These are phyloP conservation scores for Gorilla gorilla DNA, from an alignment of 2,113 vertebrate species.

Conservation along the genomic window DNA sequence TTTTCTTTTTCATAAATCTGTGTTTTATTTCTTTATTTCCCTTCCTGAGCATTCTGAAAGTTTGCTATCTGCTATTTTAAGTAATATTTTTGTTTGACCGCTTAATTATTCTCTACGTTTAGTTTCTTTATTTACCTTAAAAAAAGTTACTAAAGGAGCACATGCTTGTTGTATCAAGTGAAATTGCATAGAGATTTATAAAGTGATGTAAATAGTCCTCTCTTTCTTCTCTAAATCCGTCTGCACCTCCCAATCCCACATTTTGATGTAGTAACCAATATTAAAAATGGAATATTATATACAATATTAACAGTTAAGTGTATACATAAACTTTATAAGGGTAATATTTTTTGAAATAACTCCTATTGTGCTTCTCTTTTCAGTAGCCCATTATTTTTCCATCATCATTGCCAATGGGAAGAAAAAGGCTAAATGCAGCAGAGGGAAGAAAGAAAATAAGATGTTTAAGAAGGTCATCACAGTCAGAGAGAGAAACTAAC, in stretches of 20 bases:
- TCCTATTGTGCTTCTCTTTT: neutral
- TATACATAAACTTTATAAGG: neutral
- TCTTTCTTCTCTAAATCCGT: neutral
- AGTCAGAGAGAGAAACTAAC: neutral
- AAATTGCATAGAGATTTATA: neutral
- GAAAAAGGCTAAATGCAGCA: neutral
- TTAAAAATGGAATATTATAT: neutral
- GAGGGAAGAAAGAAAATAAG: neutral
- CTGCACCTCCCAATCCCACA: neutral
- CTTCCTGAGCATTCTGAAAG: neutral
- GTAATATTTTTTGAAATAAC: neutral
- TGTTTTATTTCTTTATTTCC: neutral
- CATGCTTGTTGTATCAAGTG: neutral
- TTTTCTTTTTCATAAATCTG: neutral
- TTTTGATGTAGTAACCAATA: neutral
- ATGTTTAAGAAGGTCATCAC: neutral
- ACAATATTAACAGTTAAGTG: neutral
- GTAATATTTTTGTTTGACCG: neutral
- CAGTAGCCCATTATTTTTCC: neutral
- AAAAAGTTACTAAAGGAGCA: neutral
- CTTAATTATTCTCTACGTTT: neutral
- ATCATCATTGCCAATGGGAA: neutral
- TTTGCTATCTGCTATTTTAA: neutral
- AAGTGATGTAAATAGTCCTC: neutral
- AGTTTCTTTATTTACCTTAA: neutral